phyloP scores from a whole-genome alignment of 35 echinoderm and acorn worm species.

The Patiria miniata region DNA sequence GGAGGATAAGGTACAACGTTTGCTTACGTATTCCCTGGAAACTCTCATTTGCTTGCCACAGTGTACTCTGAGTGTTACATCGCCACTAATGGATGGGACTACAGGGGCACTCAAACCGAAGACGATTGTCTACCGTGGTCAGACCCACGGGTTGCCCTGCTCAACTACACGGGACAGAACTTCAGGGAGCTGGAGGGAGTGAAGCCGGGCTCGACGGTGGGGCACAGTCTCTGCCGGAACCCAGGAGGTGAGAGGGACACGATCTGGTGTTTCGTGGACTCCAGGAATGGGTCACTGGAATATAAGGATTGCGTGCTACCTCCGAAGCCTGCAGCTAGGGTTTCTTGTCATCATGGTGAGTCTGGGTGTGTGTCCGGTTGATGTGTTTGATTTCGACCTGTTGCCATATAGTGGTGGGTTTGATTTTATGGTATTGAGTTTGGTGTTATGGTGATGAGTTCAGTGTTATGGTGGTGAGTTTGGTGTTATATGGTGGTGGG shows the following conservation, averaged over 20 bases:
- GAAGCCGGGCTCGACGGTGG: background rate
- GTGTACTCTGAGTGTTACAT: slow-evolving; percentile 8
- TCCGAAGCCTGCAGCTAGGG: too few species aligned
- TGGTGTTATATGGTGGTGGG: too few species aligned
- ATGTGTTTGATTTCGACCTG: too few species aligned
- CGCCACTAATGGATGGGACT: background rate
- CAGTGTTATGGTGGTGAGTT: too few species aligned
- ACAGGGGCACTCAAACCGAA: background rate
- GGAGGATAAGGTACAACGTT: too few species aligned
- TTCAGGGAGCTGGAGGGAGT: slow-evolving; percentile 8
- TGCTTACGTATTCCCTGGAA: too few species aligned
- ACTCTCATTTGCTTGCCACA: background rate
- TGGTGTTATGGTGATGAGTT: too few species aligned
- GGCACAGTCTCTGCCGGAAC: slow-evolving; percentile 34
- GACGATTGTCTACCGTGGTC: background rate
- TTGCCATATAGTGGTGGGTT: too few species aligned
- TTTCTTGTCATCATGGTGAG: background rate
- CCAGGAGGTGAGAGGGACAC: background rate
- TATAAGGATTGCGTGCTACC: background rate
- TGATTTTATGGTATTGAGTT: too few species aligned
- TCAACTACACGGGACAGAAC: background rate
- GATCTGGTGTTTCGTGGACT: background rate
- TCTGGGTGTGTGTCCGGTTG: background rate
- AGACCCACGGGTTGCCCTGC: background rate
- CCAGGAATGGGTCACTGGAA: background rate